phyloP scores from a whole-genome alignment of 2,888 invertebrate species.

The Drosophila ustulata region DNA sequence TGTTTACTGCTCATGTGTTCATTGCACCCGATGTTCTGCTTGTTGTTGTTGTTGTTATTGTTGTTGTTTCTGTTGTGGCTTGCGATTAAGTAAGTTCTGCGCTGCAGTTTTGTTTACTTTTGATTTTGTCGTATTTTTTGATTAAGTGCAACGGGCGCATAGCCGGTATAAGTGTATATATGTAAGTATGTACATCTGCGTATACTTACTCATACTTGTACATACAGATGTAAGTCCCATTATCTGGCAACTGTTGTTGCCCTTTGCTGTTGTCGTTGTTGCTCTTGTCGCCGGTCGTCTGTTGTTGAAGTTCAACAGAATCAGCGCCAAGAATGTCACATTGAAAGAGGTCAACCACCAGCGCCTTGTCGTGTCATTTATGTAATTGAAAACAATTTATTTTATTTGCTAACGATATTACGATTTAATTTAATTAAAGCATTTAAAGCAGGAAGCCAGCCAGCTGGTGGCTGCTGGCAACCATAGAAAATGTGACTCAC shows the following conservation, averaged over 20 bases:
- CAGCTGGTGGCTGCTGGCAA: conserved; percentile 2
- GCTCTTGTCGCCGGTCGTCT: conserved; percentile 9
- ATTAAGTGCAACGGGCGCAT: conserved; percentile 70
- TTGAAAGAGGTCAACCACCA: conserved; percentile 82
- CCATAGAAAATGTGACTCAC: conserved; percentile 31
- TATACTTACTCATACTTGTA: conserved; percentile 9
- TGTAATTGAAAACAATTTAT: conserved; percentile 78
- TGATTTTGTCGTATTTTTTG: conserved; percentile 78
- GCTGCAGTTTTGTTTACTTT: conserved; percentile 78
- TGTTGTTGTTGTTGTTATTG: conserved; percentile 27
- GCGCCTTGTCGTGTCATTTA: conserved; percentile 75
- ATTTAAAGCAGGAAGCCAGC: conserved; percentile 57
- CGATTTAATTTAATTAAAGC: conserved; percentile 71
- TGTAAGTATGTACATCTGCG: conserved; percentile 15
- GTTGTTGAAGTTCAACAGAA: conserved; percentile 56
- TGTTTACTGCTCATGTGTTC: conserved; percentile 69
- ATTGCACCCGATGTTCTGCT: conserved; percentile 60
- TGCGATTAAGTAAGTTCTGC: conserved; percentile 71
- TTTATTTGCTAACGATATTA: conserved; percentile 78
- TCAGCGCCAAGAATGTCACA: conserved; percentile 79
- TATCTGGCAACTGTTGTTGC: conserved; percentile 69
- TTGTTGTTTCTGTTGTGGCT: conserved; percentile 29
- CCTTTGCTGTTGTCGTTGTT: conserved; percentile 28
- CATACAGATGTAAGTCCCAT: conserved; percentile 53
- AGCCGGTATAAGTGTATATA: conserved; percentile 38